phyloP scores from a whole-genome alignment of 30 jellyfish, hydroid and myxozoan genomes.

The Catostylus mosaicus region DNA sequence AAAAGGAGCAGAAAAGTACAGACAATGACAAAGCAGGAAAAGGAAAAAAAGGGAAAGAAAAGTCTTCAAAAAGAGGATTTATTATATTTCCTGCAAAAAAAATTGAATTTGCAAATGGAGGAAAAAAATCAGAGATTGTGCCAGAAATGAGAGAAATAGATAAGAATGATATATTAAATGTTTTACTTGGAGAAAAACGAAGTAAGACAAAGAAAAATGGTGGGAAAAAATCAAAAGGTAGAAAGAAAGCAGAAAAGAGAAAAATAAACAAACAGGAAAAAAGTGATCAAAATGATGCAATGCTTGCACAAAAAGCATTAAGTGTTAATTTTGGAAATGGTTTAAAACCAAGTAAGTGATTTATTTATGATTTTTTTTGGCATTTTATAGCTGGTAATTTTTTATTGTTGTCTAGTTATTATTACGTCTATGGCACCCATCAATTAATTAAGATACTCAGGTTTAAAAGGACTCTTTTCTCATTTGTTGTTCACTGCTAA shows the following conservation, averaged over 20 bases:
- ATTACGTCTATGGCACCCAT: too few species aligned
- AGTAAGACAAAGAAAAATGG: conserved; percentile 12
- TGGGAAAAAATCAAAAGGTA: conserved; percentile 10
- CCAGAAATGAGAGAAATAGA: background rate
- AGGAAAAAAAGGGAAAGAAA: conserved; percentile 61
- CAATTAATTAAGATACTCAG: too few species aligned
- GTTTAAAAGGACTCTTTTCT: too few species aligned
- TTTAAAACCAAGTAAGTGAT: conserved; percentile 88
- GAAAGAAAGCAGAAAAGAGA: conserved; percentile 52
- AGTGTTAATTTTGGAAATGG: conserved; percentile 84
- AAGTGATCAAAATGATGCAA: conserved; percentile 65
- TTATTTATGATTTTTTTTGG: too few species aligned
- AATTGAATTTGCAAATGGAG: conserved; percentile 6
- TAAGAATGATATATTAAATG: conserved; percentile 33
- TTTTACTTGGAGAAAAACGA: conserved; percentile 41
- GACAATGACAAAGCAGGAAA: conserved; percentile 63
- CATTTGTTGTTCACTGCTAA: too few species aligned
- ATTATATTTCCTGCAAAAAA: conserved; percentile 34
- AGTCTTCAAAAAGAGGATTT: conserved; percentile 61
- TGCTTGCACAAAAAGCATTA: conserved; percentile 78
- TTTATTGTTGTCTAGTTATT: too few species aligned
- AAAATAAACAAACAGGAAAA: conserved; percentile 51
- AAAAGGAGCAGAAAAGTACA: background rate
- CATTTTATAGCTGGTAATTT: too few species aligned
- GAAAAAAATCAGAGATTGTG: conserved; percentile 25